These are phyloP conservation scores for Ceyx melanurus DNA, from an alignment of 2,113 vertebrate species.

Conservation along the genomic window DNA sequence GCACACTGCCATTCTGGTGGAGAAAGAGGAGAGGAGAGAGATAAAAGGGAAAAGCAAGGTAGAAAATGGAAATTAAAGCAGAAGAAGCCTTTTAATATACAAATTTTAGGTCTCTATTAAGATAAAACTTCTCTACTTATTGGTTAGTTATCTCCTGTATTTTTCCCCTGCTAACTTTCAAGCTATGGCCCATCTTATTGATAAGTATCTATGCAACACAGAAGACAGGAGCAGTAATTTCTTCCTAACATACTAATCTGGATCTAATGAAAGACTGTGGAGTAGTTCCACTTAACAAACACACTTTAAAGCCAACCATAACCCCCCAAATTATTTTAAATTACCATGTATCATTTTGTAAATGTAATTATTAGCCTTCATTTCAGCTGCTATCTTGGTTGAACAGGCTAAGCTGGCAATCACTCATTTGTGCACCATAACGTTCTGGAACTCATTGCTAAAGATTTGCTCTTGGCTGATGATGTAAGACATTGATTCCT, in stretches of 20 bases:
- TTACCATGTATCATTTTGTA: not conserved
- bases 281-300: not conserved
- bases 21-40: not conserved
- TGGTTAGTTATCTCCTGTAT: not conserved
- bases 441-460: not conserved
- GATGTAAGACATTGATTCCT: not conserved
- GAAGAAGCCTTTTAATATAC: not conserved
- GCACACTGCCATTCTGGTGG: not conserved
- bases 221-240: not conserved
- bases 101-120: not conserved
- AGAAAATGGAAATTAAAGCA: not conserved
- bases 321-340: not conserved
- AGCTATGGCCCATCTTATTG: not conserved
- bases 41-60: not conserved
- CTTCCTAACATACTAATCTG: not conserved
- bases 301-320: not conserved
- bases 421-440: not conserved
- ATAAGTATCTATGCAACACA: not conserved
- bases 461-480: not conserved
- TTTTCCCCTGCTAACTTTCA: not conserved
- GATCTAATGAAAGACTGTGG: not conserved
- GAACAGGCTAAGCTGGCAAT: not conserved
- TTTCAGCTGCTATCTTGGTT: not conserved
- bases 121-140: not conserved
- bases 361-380: not conserved